Base-by-base conservation (phyloP, 1,140 invertebrate species). In the Zeugodacus cucurbitae region DNA sequence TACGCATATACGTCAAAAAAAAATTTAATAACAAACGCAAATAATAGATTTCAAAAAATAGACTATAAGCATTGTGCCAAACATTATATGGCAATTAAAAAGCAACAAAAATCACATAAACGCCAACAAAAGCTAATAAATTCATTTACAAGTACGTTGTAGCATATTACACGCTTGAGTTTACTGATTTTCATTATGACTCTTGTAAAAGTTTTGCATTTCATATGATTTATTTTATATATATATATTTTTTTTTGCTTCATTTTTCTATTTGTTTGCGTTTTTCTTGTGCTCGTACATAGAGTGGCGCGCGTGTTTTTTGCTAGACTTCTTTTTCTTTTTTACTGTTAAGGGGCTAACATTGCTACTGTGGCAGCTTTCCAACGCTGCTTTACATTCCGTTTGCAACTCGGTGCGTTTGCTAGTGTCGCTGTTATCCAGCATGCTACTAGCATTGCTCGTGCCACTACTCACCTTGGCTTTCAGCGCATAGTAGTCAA, bases 401-500 rank as follows among this genome's bases (percentile, higher is more conserved):
- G 70, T 44, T 41, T 78, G 70, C 74, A 82, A 29, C 11, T 44
- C 7, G 20, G n/a, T 29, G 22, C 17, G 2, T n/a, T 82, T 48
- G 22, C 34, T 62, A 26, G 26, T 82, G 37, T 11, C 29, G 10
- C 22, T 64, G 58, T 62, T n/a, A 29, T 37, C 58, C 17, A 11
- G 14, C 6, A 26, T 4, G 14, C n/a, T 6, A 62, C 54, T 22
- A 54, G 26, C 58, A 87, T 17, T 26, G 54, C 41, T 44, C 54
- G 62, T 70, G 44, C 37, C 32, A 89, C 67, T 34, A 89, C 67
- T 34, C 91, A 93, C 93, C 92, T 93, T 93, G 26, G 93, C 92
- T 88, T 93, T 93, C 7, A 93, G 89, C 0, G 93, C 93, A 88
- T 93, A 93, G 88, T 93, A 93, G 32, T 93, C 93, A 54, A 93